Percentiles rank a stretch among this genome's conserved stretches.
These are phyloP conservation scores for Pseudomyrmex pallidus DNA, from an alignment of 1,140 invertebrate species.

Conservation along the genomic window DNA sequence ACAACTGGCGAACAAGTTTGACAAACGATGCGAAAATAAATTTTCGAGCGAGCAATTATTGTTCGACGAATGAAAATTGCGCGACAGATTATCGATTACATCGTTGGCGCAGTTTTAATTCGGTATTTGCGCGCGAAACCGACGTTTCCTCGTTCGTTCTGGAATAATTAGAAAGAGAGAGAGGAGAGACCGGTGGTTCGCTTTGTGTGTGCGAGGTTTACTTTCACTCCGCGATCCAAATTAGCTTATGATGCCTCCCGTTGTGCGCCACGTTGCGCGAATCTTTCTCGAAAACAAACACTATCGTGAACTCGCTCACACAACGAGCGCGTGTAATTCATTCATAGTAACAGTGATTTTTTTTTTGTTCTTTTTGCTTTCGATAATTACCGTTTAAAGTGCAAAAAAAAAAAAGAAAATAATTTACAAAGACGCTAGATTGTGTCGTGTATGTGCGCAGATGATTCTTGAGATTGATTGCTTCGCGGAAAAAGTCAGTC, in stretches of 20 bases:
- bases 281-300: too few relatives aligned
- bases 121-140: slow-evolving; percentile 24
- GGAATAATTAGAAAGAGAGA: slow-evolving; percentile 4
- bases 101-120: neutral
- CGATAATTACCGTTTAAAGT: neutral
- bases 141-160: slow-evolving; percentile 7
- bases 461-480: slow-evolving; percentile 31
- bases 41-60: too few relatives aligned
- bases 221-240: slow-evolving; percentile 45
- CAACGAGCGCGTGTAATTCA: too few relatives aligned
- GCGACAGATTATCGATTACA: neutral
- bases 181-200: neutral
- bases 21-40: too few relatives aligned
- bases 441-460: slow-evolving; percentile 15
- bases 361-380: too few relatives aligned
- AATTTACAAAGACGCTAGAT: slow-evolving; percentile 11
- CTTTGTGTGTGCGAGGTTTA: slow-evolving; percentile 31
- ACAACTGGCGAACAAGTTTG: too few relatives aligned
- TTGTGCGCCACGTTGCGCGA: slow-evolving; percentile 13
- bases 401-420: slow-evolving; percentile 6
- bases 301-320: too few relatives aligned
- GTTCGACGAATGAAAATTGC: too few relatives aligned
- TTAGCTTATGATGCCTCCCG: slow-evolving; percentile 32
- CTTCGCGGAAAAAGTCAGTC: slow-evolving; percentile 47
- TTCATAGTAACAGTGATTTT: neutral